phyloP scores from a whole-genome alignment of 2,888 invertebrate species.

The Timandra comae region DNA sequence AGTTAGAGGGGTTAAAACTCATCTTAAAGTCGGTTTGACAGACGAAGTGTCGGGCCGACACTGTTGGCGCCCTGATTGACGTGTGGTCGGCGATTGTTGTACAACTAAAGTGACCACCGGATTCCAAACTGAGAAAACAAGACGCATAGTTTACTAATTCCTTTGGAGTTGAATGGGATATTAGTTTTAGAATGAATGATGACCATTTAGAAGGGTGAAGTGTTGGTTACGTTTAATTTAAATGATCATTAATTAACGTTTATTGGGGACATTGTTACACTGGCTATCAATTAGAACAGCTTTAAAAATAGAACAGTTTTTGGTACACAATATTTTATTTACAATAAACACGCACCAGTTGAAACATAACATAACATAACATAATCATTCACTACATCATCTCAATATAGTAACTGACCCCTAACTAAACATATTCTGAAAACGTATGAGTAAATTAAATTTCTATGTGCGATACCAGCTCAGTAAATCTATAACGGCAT shows the following conservation, averaged over 20 bases:
- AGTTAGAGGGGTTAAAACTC: slow-evolving; percentile 15
- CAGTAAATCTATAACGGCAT: slow-evolving; percentile 22
- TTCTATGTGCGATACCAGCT: slow-evolving; percentile 17
- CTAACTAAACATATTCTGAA: too few relatives aligned
- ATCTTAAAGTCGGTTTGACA: slow-evolving; percentile 19
- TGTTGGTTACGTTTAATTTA: too few relatives aligned
- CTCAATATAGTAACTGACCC: too few relatives aligned
- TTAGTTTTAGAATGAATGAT: slow-evolving; percentile 51
- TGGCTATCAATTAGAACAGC: too few relatives aligned
- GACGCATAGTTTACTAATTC: slow-evolving; percentile 42
- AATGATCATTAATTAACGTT: too few relatives aligned
- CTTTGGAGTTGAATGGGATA: slow-evolving; percentile 39
- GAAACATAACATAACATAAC: too few relatives aligned
- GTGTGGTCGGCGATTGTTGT: slow-evolving; percentile 53
- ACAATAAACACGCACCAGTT: too few relatives aligned
- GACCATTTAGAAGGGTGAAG: slow-evolving; percentile 30
- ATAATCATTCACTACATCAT: too few relatives aligned
- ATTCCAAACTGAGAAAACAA: slow-evolving; percentile 31
- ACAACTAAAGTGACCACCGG: slow-evolving; percentile 27
- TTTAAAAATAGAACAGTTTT: too few relatives aligned
- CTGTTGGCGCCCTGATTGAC: slow-evolving; percentile 58
- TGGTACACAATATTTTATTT: too few relatives aligned
- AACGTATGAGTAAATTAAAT: slow-evolving; percentile 12
- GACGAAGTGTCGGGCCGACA: slow-evolving; percentile 29
- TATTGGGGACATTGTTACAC: too few relatives aligned